Evolutionary conservation across 2,113 vertebrate species (phyloP), one percentile per base, ranked within the genome.

Genomic region (Oreochromis spilurus): DNA sequence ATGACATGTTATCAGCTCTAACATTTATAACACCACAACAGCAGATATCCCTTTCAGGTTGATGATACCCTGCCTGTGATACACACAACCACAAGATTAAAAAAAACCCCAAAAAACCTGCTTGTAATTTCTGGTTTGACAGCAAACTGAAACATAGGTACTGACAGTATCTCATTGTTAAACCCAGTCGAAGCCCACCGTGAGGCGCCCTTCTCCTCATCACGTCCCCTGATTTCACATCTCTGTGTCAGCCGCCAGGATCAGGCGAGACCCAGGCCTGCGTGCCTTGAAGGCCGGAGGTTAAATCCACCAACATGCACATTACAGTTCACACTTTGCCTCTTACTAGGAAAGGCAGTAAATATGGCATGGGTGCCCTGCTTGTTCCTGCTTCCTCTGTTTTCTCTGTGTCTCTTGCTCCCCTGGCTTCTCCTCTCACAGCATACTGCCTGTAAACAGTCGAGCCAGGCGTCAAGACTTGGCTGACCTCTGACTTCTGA

Each of bases 251-350:
- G 95, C 96, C 93, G 85, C 94, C 91, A 67, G 84, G 93, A 96
- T 95, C 96, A 96, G 96, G 96, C 91, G 26, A 94, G 90, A 81
- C 70, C 88, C 70, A 53, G 93, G 94, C 92, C 84, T 85, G 82
- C 14, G 53, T 75, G 87, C 86, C 92, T 87, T 84, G 54, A 88
- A 95, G 95, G 96, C 94, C 90, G 86, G 93, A 96, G 96, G 96
- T 97, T 97, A 97, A 92, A 96, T 92, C 95, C 96, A 96, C 94
- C 92, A 60, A 97, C 96, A 97, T 91, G 92, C 87, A 87, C 88
- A 87, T 91, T 90, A 94, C 82, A 90, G 90, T 96, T 97, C 94
- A 70, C 96, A 96, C 95, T 86, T 65, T 80, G 92, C 90, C 95
- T 94, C 95, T 93, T 92, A 93, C 93, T 90, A 93, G 90, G 82